Conservation (phyloP, 2,888 invertebrate species). For the Nephrotoma guestfalica region DNA sequence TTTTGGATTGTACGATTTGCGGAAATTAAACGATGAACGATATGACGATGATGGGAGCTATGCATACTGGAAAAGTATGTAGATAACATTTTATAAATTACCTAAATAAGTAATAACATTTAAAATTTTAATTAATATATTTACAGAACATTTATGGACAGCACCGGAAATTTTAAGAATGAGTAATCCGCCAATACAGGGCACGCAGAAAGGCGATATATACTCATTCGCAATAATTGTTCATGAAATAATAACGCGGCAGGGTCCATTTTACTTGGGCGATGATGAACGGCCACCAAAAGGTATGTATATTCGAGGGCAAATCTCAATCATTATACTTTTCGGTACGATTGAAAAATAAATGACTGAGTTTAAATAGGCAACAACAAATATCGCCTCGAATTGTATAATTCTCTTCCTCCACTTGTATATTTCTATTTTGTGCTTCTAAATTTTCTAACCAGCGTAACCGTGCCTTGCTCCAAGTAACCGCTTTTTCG, state of each 20-base stretch:
- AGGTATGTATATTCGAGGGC: slow-evolving; percentile 39
- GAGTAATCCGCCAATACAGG: slow-evolving; percentile 47
- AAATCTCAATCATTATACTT: neutral
- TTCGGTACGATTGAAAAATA: slow-evolving; percentile 7
- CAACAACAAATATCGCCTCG: slow-evolving; percentile 11
- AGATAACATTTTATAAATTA: neutral
- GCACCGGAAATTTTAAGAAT: slow-evolving; percentile 74
- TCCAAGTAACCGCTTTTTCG: neutral
- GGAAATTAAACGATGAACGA: slow-evolving; percentile 39
- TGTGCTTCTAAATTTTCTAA: neutral
- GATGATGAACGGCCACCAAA: slow-evolving; percentile 48
- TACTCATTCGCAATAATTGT: slow-evolving; percentile 90
- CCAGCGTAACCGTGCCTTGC: neutral
- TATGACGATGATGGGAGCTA: slow-evolving; percentile 43
- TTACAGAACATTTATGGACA: slow-evolving; percentile 76
- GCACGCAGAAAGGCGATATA: slow-evolving; percentile 85
- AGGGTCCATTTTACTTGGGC: slow-evolving; percentile 75
- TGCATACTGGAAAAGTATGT: slow-evolving; percentile 73
- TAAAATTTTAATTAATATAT: neutral
- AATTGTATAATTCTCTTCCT: neutral
- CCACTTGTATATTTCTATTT: neutral
- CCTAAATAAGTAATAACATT: neutral
- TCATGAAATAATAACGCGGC: slow-evolving; percentile 79
- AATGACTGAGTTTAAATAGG: slow-evolving; percentile 7
- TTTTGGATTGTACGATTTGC: slow-evolving; percentile 78